Percentiles rank a stretch among this genome's conserved stretches.
Evolutionary conservation across 2,888 invertebrate genomes (phyloP).

Genomic region (Syrphus vitripennis): DNA sequence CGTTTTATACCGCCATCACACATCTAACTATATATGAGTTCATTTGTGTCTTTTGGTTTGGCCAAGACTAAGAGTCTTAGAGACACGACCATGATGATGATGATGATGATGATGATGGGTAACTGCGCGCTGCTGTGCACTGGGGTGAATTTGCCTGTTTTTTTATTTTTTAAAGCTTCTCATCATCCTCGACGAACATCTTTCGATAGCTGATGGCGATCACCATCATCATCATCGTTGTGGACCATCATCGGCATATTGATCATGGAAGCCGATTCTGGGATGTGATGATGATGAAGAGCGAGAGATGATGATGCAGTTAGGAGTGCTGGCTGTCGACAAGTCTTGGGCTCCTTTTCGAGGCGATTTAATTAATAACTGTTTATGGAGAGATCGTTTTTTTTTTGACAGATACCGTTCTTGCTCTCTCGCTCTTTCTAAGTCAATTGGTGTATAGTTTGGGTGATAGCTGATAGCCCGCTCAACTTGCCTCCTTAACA

Average conservation of each 20-base stretch:
- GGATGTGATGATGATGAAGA: slow-evolving; percentile 42
- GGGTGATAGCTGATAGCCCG: neutral
- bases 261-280: slow-evolving; percentile 45
- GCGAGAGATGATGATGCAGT: slow-evolving; percentile 56
- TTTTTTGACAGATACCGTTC: slow-evolving; percentile 61
- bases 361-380: slow-evolving; percentile 72
- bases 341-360: slow-evolving; percentile 66
- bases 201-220: slow-evolving; percentile 61
- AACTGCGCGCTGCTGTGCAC: neutral
- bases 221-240: slow-evolving; percentile 2
- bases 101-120: neutral
- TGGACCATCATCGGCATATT: slow-evolving; percentile 53
- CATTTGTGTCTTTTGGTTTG: slow-evolving; percentile 1
- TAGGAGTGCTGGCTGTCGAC: slow-evolving; percentile 66
- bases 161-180: slow-evolving; percentile 6
- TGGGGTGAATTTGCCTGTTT: slow-evolving; percentile 31
- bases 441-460: neutral
- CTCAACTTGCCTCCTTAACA: neutral
- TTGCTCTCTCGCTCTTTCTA: neutral
- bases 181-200: slow-evolving; percentile 18
- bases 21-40: neutral
- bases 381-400: slow-evolving; percentile 70
- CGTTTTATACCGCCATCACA: neutral
- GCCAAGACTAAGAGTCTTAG: slow-evolving; percentile 11
- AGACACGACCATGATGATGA: slow-evolving; percentile 9